phyloP scores from a whole-genome alignment of 2,797 vertebrate genomes.

The Australoheros facetus region DNA sequence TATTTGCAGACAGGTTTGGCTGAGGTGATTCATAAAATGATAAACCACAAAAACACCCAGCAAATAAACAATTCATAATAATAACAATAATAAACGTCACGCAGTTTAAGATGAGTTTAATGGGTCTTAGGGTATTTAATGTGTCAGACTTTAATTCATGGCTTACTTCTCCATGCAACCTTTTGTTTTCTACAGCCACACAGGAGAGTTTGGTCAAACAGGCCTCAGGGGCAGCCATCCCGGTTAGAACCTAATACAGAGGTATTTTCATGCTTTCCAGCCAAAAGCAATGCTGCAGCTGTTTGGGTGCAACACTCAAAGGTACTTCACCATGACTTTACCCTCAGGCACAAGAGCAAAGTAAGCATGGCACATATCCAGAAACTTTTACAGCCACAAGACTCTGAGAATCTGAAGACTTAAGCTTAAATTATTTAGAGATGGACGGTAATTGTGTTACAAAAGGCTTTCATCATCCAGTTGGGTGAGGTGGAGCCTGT shows the following conservation, averaged over 20 bases:
- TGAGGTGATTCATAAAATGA: background rate
- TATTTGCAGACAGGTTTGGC: background rate
- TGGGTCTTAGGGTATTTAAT: background rate
- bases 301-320: constrained; percentile 38
- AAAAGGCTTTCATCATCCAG: background rate
- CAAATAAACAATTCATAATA: background rate
- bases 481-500: background rate
- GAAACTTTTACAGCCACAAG: constrained; percentile 38
- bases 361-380: constrained; percentile 59
- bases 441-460: background rate
- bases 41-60: background rate
- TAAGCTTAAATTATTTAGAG: constrained; percentile 1
- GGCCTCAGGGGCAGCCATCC: constrained; percentile 36
- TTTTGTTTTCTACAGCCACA: constrained; percentile 20
- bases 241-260: constrained; percentile 57
- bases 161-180: constrained; percentile 14
- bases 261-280: constrained; percentile 61
- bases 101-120: background rate
- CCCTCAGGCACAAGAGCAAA: constrained; percentile 48
- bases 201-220: constrained; percentile 30
- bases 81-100: background rate
- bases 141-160: background rate
- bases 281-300: constrained; percentile 61
- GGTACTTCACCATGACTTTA: constrained; percentile 33
- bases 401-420: constrained; percentile 29